These are phyloP conservation scores for Drosophila ezoana DNA, from an alignment of 2,888 invertebrate species.

Conservation along the genomic window DNA sequence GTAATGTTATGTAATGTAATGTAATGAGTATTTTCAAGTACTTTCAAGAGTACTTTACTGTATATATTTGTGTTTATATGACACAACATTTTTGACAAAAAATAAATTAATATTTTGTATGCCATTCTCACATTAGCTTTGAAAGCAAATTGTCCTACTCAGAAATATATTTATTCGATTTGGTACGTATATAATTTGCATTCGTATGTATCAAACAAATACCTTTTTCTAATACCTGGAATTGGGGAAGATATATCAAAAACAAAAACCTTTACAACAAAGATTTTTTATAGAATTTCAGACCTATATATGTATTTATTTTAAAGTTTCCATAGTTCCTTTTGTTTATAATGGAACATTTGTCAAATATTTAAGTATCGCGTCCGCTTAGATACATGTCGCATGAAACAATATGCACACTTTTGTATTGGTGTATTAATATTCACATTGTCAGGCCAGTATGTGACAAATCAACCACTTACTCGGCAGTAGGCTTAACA, in stretches of 20 bases:
- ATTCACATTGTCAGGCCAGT: not conserved
- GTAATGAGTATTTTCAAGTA: no score
- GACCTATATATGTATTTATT: not conserved
- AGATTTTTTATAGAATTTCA: no score
- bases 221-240: no score
- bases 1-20: no score
- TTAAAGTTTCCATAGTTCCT: not conserved
- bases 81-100: no score
- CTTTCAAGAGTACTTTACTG: no score
- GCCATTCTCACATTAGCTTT: slow-evolving; percentile 9
- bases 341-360: not conserved
- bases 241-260: no score
- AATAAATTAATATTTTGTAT: slow-evolving; percentile 3
- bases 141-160: slow-evolving; percentile 4
- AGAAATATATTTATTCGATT: slow-evolving; percentile 1
- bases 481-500: slow-evolving; percentile 50
- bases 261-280: no score
- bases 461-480: slow-evolving; percentile 52
- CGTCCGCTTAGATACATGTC: no score
- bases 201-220: not conserved
- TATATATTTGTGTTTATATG: no score
- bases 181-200: slow-evolving; percentile 13
- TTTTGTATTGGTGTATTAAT: not conserved
- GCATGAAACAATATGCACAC: not conserved
- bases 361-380: not conserved